Evolutionary conservation across 2,888 invertebrate genomes (phyloP), one percentile per base, ranked within the genome.

Genomic region (Agrochola lota): DNA sequence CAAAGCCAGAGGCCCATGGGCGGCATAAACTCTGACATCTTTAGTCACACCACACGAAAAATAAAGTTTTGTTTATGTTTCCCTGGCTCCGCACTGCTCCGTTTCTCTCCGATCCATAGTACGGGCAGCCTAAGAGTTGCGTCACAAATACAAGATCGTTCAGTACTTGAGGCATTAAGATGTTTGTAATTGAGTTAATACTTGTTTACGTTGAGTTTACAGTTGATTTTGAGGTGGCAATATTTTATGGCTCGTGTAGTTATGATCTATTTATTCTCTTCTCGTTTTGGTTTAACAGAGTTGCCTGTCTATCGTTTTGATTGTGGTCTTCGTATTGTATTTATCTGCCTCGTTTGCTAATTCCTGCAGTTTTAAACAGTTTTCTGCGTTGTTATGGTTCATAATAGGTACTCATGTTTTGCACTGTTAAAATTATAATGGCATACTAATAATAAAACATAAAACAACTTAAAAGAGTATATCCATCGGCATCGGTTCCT

Each of bases 171-270:
- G 20, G 40, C 40, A 66, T 72, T 71, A 64, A 71, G 69, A 74
- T 75, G 80, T 80, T 76, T 71, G 26, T 68, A 76, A 80, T 84
- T 76, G 57, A 85, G 69, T 83, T 83, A 71, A 64, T 59, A 26
- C 49, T 73, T 73, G 70, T 68, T 84, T 71, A 49, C 35, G 17
- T 73, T 55, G 23, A 78, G 63, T 63, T 80, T 43, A 35, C 52
- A n/a, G 26, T 68, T 62, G 46, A 46, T 71, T 74, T 74, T 40
- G 30, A 23, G 26, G 26, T 15, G n/a, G n/a, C 49, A 35, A 23
- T 55, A 1, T 52, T 43, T 11, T 23, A 17, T n/a, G 6, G 8
- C 6, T 49, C 57, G 20, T 49, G 30, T 26, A 3, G n/a, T 43
- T 55, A 67, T 57, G 26, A 12, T 55, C 0, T 46, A n/a, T 35